Conservation (phyloP, 2,113 vertebrate species). For the Gorsachius goisagi region DNA sequence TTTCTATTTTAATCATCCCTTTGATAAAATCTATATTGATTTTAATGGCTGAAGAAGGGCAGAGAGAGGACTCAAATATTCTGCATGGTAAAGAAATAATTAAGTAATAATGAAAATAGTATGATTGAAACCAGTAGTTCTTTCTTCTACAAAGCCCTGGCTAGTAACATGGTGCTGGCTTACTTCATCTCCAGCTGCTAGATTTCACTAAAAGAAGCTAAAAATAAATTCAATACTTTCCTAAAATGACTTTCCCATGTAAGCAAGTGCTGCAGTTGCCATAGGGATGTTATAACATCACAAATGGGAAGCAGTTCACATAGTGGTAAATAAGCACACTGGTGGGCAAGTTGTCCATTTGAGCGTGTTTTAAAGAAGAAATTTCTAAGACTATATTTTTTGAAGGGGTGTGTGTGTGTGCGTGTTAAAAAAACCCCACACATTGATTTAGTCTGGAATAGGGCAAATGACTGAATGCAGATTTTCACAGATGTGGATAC, state of each 20-base stretch:
- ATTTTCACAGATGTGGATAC: neutral
- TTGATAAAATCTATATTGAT: neutral
- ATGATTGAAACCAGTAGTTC: neutral
- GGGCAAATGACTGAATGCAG: neutral
- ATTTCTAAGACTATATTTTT: neutral
- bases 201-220: slow-evolving; percentile 55
- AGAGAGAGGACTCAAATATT: neutral
- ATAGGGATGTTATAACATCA: slow-evolving; percentile 52
- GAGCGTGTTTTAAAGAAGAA: neutral
- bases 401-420: neutral
- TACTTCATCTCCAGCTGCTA: slow-evolving; percentile 49
- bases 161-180: neutral
- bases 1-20: neutral
- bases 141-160: neutral
- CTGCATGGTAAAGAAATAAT: neutral
- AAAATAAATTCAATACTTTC: slow-evolving; percentile 66
- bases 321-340: slow-evolving; percentile 37
- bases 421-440: too few species aligned
- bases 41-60: neutral
- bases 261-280: slow-evolving; percentile 59
- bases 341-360: neutral
- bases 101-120: neutral
- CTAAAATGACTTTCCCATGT: slow-evolving; percentile 57
- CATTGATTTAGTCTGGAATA: neutral
- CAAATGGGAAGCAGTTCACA: slow-evolving; percentile 17